Base-by-base conservation (phyloP, 1,140 invertebrate genomes). In the Drosophila quadrilineata region DNA sequence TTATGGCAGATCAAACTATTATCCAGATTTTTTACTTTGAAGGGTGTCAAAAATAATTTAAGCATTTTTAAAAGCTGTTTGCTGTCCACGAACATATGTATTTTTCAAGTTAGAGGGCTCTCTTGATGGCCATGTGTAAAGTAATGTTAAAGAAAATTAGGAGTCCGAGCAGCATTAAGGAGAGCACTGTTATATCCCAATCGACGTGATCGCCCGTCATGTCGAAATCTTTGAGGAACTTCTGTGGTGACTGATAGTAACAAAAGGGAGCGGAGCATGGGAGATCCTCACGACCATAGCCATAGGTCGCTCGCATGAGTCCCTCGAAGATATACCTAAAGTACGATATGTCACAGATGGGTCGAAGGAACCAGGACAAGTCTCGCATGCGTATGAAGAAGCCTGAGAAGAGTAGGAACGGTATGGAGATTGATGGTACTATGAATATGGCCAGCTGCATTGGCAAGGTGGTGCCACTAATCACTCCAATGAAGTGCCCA, bases 241-340 rank as follows among this genome's bases (percentile, higher is more conserved):
- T 76, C 1, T 63, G 69, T 4, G 92, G 89, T 10, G 88, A 72
- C 41, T 77, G 91, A 45, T 91, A 92, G 48, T 90, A 85, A 24
- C 92, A 92, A 52, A 88, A 91, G 0, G 62, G 56, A 50, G 75
- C 58, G 6, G 91, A 65, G 67, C 94, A 95, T 0, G 91, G 75
- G 22, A 95, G 74, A 22, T 90, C 89, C 3, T 80, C 71, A 33
- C 95, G 91, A 48, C 93, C 89, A 67, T 93, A 93, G 1, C 94
- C 93, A 79, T 97, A 97, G 2, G 96, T 92, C 1, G 93, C 92
- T 67, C 95, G 92, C 19, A 96, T 84, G 0, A 94, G 90, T 2
- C 95, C 94, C 88, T 97, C 95, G 74, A 96, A 96, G 0, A 93
- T 92, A 48, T 96, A 97, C 75, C 95, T 92, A 66, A 96, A 95